These are phyloP conservation scores for Cotesia congregata DNA, from an alignment of 2,888 invertebrate species.

Conservation along the genomic window DNA sequence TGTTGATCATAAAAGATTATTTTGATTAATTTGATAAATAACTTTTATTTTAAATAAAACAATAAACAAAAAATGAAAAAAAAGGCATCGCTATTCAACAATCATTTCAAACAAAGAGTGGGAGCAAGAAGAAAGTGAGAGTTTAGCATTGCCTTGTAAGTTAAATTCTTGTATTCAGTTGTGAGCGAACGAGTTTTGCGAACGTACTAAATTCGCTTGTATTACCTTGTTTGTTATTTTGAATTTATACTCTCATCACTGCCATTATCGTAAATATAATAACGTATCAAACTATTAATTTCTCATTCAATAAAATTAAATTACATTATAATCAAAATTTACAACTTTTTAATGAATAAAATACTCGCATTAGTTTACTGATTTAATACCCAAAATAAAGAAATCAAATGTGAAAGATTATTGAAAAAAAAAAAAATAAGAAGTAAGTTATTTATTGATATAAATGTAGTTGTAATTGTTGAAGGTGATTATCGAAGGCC, in stretches of 20 bases:
- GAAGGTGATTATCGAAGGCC: not conserved
- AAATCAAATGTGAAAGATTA: not conserved
- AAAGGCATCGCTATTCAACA: conserved; percentile 10
- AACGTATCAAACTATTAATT: not conserved
- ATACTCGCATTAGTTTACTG: no score
- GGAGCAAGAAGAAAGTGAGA: conserved; percentile 50
- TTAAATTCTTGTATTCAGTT: conserved; percentile 16
- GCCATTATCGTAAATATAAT: not conserved
- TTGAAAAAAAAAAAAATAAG: not conserved
- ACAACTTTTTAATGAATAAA: no score
- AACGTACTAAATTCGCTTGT: conserved; percentile 4
- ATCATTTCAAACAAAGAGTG: conserved; percentile 55
- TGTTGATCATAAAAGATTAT: no score
- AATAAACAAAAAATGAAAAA: conserved; percentile 38
- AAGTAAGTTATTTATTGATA: not conserved
- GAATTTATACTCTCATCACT: not conserved
- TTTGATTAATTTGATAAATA: not conserved
- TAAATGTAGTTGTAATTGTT: not conserved
- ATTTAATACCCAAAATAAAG: no score
- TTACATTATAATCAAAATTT: no score
- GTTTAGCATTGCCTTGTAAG: conserved; percentile 26
- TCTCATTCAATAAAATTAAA: not conserved
- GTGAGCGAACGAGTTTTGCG: conserved; percentile 22
- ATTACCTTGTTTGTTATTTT: not conserved
- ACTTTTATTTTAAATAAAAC: not conserved